These are phyloP conservation scores for Otolemur crassicaudatus DNA, from an alignment of 2,797 vertebrate species.

Conservation along the genomic window DNA sequence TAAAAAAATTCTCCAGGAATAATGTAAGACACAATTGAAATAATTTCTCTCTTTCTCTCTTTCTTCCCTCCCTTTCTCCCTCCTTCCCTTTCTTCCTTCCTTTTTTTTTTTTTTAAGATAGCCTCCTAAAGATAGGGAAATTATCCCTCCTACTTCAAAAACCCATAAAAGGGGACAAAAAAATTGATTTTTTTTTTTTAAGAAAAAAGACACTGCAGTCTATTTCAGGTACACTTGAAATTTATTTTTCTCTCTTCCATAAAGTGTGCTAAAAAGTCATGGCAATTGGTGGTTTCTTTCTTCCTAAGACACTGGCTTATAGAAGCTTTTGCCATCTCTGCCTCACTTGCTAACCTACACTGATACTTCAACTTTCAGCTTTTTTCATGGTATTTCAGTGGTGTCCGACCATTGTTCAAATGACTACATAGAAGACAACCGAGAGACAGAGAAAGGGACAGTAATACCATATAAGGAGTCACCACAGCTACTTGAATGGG, in stretches of 20 bases:
- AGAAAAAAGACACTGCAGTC: neutral
- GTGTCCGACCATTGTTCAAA: neutral
- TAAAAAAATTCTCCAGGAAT: slow-evolving; percentile 4
- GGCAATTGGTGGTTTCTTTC: neutral
- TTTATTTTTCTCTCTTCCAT: neutral
- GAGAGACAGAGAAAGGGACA: neutral
- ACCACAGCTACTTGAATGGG: neutral
- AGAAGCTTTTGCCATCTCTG: neutral
- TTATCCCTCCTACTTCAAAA: slow-evolving; percentile 4
- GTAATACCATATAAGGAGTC: neutral
- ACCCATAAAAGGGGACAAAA: neutral
- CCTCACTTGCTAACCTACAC: slow-evolving; percentile 11
- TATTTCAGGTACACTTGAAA: neutral
- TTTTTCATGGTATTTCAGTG: neutral
- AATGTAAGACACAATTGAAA: slow-evolving; percentile 23
- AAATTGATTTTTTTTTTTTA: neutral
- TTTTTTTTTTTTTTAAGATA: slow-evolving; percentile 13
- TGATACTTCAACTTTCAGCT: slow-evolving; percentile 34
- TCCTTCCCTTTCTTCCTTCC: neutral
- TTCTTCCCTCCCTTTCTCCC: neutral
- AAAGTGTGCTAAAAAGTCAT: neutral
- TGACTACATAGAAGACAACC: neutral
- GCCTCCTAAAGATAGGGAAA: slow-evolving; percentile 62
- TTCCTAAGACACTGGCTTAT: neutral
- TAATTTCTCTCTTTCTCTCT: neutral